Evolutionary conservation across 1,140 invertebrate species (phyloP).

Genomic region (Eriosoma lanigerum): DNA sequence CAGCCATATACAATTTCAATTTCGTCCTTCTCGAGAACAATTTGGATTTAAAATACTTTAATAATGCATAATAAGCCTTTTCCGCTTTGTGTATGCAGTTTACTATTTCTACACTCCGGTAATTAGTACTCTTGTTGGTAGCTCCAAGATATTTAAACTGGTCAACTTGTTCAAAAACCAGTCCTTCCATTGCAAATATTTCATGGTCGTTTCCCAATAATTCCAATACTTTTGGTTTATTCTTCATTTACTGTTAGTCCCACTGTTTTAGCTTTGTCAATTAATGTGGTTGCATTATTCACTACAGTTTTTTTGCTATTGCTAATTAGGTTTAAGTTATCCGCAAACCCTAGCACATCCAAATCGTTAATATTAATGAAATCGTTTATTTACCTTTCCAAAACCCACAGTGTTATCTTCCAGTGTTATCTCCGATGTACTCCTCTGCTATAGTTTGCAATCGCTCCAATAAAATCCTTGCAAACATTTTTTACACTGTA

Average conservation of each 20-base stretch:
- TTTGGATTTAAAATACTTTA: not conserved
- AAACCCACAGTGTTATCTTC: too few relatives aligned
- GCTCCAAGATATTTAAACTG: constrained; percentile 15
- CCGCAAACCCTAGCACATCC: too few relatives aligned
- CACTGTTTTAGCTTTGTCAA: not conserved
- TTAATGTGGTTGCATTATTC: not conserved
- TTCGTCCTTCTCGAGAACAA: not conserved
- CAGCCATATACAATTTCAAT: not conserved
- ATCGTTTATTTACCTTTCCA: too few relatives aligned
- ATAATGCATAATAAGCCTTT: too few relatives aligned
- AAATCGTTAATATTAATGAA: too few relatives aligned
- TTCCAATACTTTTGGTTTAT: not conserved
- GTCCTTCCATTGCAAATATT: not conserved
- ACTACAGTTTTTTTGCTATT: too few relatives aligned
- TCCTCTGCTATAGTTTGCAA: too few relatives aligned
- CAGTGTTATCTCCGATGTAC: too few relatives aligned
- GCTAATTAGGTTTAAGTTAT: too few relatives aligned
- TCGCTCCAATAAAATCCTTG: too few relatives aligned
- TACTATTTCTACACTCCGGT: not conserved
- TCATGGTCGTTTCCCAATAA: not conserved
- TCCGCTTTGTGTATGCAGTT: not conserved
- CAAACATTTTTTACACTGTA: too few relatives aligned
- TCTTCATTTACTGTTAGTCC: not conserved
- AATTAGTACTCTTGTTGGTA: not conserved
- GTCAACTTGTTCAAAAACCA: constrained; percentile 6